Evolutionary conservation across 1,140 invertebrate genomes (phyloP), one percentile per base, ranked within the genome.

Genomic region (Carcinoscorpius rotundicauda): DNA sequence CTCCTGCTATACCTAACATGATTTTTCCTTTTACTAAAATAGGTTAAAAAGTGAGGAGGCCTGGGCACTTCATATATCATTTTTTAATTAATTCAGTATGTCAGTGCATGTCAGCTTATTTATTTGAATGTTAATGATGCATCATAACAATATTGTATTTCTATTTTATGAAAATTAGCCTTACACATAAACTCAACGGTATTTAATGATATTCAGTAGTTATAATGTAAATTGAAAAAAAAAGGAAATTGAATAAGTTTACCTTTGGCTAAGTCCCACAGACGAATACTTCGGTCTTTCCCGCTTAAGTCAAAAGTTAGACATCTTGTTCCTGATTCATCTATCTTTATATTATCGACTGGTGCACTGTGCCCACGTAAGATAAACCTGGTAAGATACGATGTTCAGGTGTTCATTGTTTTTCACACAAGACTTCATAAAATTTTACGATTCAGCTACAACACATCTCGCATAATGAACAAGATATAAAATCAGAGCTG

Each of bases 181-280:
- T 29, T 29, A 29, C 29, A 29, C 29, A 29, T 29, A 1, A 1
- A 29, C 29, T 29, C 29, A 29, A 29, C 2, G 29, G 29, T 29
- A 29, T 29, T 29, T 29, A 29, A 29, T 2, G 2, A 2, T 29
- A 29, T 29, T 29, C 29, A 29, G 29, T 29, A 29, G 29, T 29
- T 29, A 29, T 29, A 29, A 29, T 29, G 29, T 29, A 29, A 29
- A 29, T 29, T 29, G n/a, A 29, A 29, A 29, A 29, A 29, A 29
- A 29, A 29, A 29, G 29, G 29, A 29, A 51, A 50, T 8, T 8
- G 53, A 55, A 58, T n/a, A 55, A 8, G 56, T 50, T 69, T 76
- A 88, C 88, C 88, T 73, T 84, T 82, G 70, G 82, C 82, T 5
- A 90, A 72, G 75, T 91, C 85, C 89, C 88, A 91, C 6, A 90